Conservation (phyloP, 1,140 invertebrate genomes). For the Popillia japonica region DNA sequence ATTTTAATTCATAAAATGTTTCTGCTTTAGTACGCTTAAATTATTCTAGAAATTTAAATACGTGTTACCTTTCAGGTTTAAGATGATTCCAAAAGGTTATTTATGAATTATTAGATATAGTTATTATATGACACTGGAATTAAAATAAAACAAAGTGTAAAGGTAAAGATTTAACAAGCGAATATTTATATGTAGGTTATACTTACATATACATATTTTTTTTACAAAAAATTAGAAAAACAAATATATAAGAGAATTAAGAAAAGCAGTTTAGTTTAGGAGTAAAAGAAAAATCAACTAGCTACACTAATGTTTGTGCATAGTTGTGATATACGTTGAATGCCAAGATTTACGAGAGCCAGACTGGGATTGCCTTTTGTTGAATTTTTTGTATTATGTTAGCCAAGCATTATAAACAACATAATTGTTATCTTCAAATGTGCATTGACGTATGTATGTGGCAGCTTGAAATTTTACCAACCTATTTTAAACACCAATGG, state of each 20-base stretch:
- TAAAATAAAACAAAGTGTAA: background rate
- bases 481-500: too few species aligned
- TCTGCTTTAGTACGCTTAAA: background rate
- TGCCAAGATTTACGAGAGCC: constrained; percentile 12
- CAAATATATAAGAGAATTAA: constrained; percentile 5
- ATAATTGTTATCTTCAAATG: background rate
- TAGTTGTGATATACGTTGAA: constrained; percentile 35
- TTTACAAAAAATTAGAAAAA: constrained; percentile 10
- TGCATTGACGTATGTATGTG: background rate
- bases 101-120: background rate
- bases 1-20: background rate
- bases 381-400: background rate
- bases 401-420: background rate
- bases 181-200: constrained; percentile 25
- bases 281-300: constrained; percentile 14
- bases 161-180: constrained; percentile 25
- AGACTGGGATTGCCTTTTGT: constrained; percentile 2
- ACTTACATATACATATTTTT: constrained; percentile 22
- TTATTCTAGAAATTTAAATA: background rate
- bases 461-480: background rate
- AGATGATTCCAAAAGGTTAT: background rate
- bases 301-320: constrained; percentile 32
- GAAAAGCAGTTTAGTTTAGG: constrained; percentile 17
- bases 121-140: too few species aligned
- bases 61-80: background rate